Evolutionary conservation across 2,113 vertebrate species (phyloP), one percentile per base, ranked within the genome.

Genomic region (Elgaria multicarinata): DNA sequence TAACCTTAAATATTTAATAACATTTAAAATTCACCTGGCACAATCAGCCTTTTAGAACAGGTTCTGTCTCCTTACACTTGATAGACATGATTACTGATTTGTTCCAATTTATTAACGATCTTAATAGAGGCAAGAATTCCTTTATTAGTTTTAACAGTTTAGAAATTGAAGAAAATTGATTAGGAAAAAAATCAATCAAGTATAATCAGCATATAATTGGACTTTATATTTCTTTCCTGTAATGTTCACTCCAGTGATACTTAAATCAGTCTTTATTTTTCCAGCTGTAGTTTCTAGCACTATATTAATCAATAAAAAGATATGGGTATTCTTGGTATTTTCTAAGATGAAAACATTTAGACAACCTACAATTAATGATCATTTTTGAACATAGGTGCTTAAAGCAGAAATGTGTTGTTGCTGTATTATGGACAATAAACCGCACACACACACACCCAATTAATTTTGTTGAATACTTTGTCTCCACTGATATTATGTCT

Each of bases 101-200:
- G 87, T 55, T 81, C 7, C 66, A 71, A 20, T 42, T 71, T 80
- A 58, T 88, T 81, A 71, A 71, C 66, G 39, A n/a, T 36, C 33
- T 87, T 80, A 77, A 80, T 80, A 53, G 64, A 69, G 76, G 64
- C 71, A 46, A 71, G 22, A 28, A 87, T 80, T 55, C 16, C 74
- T 74, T 87, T 80, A 87, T 58, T 87, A 87, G 39, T 39, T 80
- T 46, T 80, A 71, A 71, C 64, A 8, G 64, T 87, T 36, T 39
- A 69, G 64, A 55, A 87, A 53, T 13, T 69, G 33, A 80, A 58
- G 55, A 3, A 87, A 87, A 80, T 69, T 14, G n/a, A 53, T 71
- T 77, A 77, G 67, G 58, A 20, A 42, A 5, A 58, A 46, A 86
- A 71, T 69, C n/a, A 79, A 64, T 76, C 31, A 86, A 58, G 22